A percentile compares a stretch with the other conserved stretches of the same genome.
phyloP scores from a whole-genome alignment of 1,140 invertebrate genomes.

The Megalonaias nervosa region DNA sequence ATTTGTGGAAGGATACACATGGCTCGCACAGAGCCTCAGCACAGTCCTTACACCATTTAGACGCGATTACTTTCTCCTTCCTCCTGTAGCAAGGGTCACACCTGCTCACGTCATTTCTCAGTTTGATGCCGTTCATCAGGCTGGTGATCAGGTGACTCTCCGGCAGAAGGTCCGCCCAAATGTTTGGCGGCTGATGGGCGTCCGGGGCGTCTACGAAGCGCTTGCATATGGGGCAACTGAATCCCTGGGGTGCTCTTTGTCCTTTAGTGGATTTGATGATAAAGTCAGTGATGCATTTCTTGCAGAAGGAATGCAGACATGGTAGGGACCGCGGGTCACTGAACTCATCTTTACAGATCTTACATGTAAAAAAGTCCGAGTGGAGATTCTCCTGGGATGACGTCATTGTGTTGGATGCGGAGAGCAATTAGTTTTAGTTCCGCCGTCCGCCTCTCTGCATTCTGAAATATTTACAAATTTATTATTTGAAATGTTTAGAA shows the following conservation, averaged over 20 bases:
- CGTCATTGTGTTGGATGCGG: too few species aligned
- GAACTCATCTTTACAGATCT: conserved; percentile 57
- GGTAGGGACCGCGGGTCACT: conserved; percentile 54
- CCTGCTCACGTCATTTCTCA: conserved; percentile 35
- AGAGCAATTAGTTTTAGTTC: too few species aligned
- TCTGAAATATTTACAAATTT: too few species aligned
- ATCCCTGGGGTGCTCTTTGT: conserved; percentile 29
- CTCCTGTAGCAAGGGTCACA: conserved; percentile 42
- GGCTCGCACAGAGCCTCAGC: conserved; percentile 36
- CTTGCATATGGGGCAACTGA: conserved; percentile 45
- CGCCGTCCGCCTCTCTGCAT: too few species aligned
- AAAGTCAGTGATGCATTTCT: conserved; percentile 77
- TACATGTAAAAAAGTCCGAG: conserved; percentile 53
- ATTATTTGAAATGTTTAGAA: too few species aligned
- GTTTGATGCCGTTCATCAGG: conserved; percentile 42
- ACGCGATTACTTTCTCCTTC: conserved; percentile 31
- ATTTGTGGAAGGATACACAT: conserved; percentile 34
- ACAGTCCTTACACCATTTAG: conserved; percentile 44
- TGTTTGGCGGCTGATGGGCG: conserved; percentile 16
- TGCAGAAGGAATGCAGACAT: conserved; percentile 65
- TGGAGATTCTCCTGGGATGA: too few species aligned
- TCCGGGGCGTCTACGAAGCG: conserved; percentile 34
- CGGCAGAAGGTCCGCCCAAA: conserved; percentile 43
- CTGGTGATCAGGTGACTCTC: conserved; percentile 47
- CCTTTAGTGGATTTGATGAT: conserved; percentile 74